Percentiles rank a stretch among this genome's conserved stretches.
phyloP scores from a whole-genome alignment of 2,797 vertebrate species.

The Pipistrellus pipistrellus region DNA sequence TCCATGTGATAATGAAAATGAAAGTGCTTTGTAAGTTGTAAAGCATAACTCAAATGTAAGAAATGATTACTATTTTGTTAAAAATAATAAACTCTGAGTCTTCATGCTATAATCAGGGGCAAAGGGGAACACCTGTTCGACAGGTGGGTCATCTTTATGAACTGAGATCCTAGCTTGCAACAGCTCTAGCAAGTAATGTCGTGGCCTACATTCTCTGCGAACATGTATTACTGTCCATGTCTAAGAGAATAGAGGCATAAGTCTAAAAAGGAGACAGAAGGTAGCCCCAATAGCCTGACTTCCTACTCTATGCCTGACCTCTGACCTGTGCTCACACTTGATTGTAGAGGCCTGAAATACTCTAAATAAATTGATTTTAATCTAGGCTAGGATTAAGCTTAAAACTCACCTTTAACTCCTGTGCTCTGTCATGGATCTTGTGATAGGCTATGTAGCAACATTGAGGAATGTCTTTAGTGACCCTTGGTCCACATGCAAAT shows the following conservation, averaged over 20 bases:
- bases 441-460: neutral
- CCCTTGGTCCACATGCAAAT: neutral
- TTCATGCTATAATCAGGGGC: conserved; percentile 38
- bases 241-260: neutral
- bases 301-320: neutral
- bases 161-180: neutral
- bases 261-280: neutral
- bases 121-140: conserved; percentile 30
- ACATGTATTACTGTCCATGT: neutral
- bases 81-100: conserved; percentile 55
- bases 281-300: neutral
- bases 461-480: neutral
- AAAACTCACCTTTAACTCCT: neutral
- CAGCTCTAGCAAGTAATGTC: neutral
- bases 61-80: conserved; percentile 69
- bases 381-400: neutral
- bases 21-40: conserved; percentile 36
- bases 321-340: neutral
- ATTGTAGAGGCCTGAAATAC: neutral
- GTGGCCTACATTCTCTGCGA: neutral
- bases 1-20: conserved; percentile 61
- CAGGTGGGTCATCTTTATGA: conserved; percentile 29
- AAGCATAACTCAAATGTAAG: conserved; percentile 56
- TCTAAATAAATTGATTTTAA: neutral
- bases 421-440: neutral